These are phyloP conservation scores for Erannis defoliaria DNA, from an alignment of 2,888 invertebrate species.

Conservation along the genomic window DNA sequence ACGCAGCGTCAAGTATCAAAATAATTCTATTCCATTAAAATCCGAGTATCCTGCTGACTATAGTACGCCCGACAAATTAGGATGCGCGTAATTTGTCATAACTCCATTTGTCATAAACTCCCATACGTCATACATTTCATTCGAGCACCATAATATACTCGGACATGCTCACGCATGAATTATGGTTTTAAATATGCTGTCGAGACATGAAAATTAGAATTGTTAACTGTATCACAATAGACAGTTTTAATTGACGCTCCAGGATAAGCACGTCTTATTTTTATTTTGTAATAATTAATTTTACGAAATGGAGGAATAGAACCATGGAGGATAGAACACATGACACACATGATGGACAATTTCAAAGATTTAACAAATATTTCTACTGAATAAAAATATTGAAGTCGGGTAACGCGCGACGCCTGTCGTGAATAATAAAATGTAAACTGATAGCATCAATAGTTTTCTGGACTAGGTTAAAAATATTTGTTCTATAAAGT, in stretches of 20 bases:
- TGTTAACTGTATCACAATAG: constrained; percentile 44
- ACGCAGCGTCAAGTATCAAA: constrained; percentile 18
- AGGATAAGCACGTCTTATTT: constrained; percentile 31
- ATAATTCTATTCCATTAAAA: constrained; percentile 20
- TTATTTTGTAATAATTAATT: not conserved
- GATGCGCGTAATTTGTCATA: constrained; percentile 74
- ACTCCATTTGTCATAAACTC: constrained; percentile 64
- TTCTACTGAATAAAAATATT: too few relatives aligned
- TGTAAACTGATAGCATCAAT: too few relatives aligned
- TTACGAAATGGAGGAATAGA: not conserved
- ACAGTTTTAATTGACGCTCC: constrained; percentile 39
- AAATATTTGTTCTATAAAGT: too few relatives aligned
- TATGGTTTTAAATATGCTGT: constrained; percentile 55
- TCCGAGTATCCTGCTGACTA: constrained; percentile 69
- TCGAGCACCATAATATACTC: constrained; percentile 56
- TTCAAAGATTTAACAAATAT: too few relatives aligned
- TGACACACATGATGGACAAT: too few relatives aligned
- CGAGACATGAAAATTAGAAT: constrained; percentile 41
- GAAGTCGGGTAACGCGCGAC: too few relatives aligned
- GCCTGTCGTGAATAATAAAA: too few relatives aligned
- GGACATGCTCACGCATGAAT: constrained; percentile 54
- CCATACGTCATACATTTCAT: constrained; percentile 53
- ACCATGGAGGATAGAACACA: not conserved
- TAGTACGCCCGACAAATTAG: constrained; percentile 77
- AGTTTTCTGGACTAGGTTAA: too few relatives aligned